These are phyloP conservation scores for Holothuria leucospilota DNA, from an alignment of 53 echinoderm and acorn worm genomes.

Conservation along the genomic window DNA sequence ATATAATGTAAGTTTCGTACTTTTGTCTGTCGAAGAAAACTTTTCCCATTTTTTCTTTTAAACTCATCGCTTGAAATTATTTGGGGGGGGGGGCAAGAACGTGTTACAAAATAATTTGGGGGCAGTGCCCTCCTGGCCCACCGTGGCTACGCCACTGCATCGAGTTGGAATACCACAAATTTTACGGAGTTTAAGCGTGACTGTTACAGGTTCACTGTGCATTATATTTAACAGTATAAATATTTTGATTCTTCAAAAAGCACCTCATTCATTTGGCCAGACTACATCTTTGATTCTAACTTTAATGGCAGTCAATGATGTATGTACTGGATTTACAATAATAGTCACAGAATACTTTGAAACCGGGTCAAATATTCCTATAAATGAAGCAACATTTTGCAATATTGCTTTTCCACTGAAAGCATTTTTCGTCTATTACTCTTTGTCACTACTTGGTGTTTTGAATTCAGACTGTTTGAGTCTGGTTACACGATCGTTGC, in stretches of 20 bases:
- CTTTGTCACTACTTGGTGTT: conserved; percentile 7
- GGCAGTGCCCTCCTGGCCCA: too few species aligned
- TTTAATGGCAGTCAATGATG: background rate
- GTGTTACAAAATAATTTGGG: too few species aligned
- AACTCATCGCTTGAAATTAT: too few species aligned
- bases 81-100: too few species aligned
- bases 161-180: background rate
- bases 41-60: too few species aligned
- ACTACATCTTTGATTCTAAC: background rate
- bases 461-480: conserved; percentile 2
- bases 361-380: background rate
- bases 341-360: background rate
- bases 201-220: background rate
- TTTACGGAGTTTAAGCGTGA: background rate
- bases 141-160: too few species aligned
- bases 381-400: background rate
- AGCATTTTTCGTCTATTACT: background rate
- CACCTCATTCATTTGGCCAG: conserved; percentile 16
- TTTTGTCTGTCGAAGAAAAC: too few species aligned
- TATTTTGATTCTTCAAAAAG: background rate
- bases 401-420: background rate
- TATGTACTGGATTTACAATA: background rate
- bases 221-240: background rate
- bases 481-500: background rate
- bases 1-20: too few species aligned